Evolutionary conservation across 2,797 vertebrate species (phyloP), one percentile per base, ranked within the genome.

Genomic region (Rhinogobio ventralis): DNA sequence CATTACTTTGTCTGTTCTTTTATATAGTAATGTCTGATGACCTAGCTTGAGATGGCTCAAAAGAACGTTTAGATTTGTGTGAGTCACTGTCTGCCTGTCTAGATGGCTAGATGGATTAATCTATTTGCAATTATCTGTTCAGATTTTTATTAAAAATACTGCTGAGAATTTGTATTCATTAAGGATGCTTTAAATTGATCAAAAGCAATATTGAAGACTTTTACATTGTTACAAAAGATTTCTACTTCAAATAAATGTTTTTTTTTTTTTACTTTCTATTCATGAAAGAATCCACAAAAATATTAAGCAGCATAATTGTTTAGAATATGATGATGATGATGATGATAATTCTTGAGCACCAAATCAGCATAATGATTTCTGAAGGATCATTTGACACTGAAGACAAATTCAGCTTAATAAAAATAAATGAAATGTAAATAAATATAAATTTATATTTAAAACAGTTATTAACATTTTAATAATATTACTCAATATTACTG

Each of bases 61-160:
- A 79, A 5, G 11, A 53, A 69, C 53, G 20, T 85, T 84, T 66
- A 33, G 64, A 39, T 68, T n/a, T 80, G 55, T 86, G 46, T 77
- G 62, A 69, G 64, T 55, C 79, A 36, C 30, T 28, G 62, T 36
- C 79, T 55, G 11, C 42, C 17, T 67, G 60, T 67, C 45, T 30
- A 79, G 25, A 66, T 60, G 5, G 66, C 30, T 67, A 9, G 53
- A 64, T 66, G 2, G 55, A 62, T 39, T 0, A 8, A 14, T 79
- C 19, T 15, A 14, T 79, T 64, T 66, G 20, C 25, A 79, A 14
- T 64, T 15, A 49, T 66, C 25, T 46, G 0, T 14, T 78, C 23
- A 76, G 30, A n/a, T 45, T 60, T 72, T 19, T 45, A 53, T 55
- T 75, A 53, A 23, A 74, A 11, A 53, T 53, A 1, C 28, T 33